Evolutionary conservation across 2,797 vertebrate species (phyloP).

Genomic region (Amblyraja radiata): DNA sequence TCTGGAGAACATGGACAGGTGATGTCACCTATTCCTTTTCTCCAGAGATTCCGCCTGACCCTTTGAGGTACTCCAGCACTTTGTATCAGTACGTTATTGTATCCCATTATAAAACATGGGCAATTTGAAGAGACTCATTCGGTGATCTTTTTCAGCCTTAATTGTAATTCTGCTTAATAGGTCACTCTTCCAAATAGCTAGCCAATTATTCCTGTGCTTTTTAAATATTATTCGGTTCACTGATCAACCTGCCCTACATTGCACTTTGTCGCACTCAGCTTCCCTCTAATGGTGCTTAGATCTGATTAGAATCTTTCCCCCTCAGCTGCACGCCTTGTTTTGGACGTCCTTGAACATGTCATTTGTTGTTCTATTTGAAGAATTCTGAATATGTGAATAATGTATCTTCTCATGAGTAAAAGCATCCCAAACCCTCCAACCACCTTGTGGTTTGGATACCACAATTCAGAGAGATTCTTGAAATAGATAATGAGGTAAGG

Average conservation of each 20-base stretch:
- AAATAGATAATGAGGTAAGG: not conserved
- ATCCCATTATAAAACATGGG: too few relatives aligned
- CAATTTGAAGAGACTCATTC: not conserved
- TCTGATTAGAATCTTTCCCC: not conserved
- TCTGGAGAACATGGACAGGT: too few relatives aligned
- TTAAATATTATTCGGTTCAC: not conserved
- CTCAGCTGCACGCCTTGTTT: not conserved
- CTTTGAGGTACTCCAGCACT: too few relatives aligned
- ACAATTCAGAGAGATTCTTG: not conserved
- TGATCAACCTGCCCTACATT: not conserved
- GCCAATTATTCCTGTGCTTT: not conserved
- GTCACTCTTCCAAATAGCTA: not conserved
- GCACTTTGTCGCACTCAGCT: not conserved
- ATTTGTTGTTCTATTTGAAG: not conserved
- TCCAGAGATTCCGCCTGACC: too few relatives aligned
- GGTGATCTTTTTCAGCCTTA: not conserved
- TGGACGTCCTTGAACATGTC: not conserved
- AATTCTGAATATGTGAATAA: slow-evolving; percentile 14
- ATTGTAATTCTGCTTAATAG: not conserved
- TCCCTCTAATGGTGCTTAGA: not conserved
- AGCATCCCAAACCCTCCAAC: not conserved
- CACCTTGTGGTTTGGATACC: not conserved
- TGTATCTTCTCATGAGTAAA: not conserved
- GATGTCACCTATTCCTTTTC: too few relatives aligned
- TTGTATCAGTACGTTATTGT: too few relatives aligned